A percentile compares a stretch with the other conserved stretches of the same genome.
Conservation (phyloP, 2,797 vertebrate genomes). For the Bradypodion pumilum region DNA sequence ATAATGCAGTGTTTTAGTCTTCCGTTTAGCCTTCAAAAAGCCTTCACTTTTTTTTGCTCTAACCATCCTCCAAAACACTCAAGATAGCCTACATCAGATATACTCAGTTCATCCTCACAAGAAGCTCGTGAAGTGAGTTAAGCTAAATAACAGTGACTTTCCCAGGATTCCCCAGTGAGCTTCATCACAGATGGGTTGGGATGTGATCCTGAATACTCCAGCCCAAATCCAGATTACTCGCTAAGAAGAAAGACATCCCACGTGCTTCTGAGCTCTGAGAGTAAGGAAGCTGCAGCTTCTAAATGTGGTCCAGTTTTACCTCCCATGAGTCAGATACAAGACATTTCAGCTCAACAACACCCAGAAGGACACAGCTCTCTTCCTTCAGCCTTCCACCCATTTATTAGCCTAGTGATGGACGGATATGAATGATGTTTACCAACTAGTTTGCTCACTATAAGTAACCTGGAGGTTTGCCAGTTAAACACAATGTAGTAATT, state of each 20-base stretch:
- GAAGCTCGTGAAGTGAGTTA: neutral
- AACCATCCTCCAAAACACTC: neutral
- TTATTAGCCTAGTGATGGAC: neutral
- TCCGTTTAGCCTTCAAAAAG: slow-evolving; percentile 18
- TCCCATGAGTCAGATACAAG: neutral
- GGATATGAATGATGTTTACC: neutral
- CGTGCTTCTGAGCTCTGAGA: neutral
- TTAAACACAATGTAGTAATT: neutral
- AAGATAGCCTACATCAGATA: fast-evolving
- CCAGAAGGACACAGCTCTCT: no score
- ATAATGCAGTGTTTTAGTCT: neutral
- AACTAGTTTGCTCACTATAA: neutral
- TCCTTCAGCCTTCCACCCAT: neutral
- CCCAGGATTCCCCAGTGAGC: neutral
- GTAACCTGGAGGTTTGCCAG: neutral
- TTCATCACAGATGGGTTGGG: neutral
- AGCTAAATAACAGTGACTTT: neutral
- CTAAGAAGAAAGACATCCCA: neutral
- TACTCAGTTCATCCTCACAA: neutral
- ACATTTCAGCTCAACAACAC: neutral
- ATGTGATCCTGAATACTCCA: neutral
- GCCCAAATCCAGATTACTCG: neutral
- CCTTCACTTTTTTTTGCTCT: neutral
- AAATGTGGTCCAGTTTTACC: neutral
- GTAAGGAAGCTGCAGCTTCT: neutral